phyloP scores from a whole-genome alignment of 2,888 invertebrate genomes.

The Trachelus iudaicus region DNA sequence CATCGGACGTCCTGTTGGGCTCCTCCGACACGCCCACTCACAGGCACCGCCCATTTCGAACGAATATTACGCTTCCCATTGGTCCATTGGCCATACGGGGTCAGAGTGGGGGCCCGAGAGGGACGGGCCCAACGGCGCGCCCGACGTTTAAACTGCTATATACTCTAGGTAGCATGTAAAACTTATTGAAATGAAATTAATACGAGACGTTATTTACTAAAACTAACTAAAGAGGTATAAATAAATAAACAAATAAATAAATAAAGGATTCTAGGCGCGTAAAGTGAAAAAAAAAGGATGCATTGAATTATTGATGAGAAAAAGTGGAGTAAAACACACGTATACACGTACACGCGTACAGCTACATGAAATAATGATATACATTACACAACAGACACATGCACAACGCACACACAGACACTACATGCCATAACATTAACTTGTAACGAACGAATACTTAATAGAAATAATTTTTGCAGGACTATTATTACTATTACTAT shows the following conservation, averaged over 20 bases:
- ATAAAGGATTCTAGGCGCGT: not conserved
- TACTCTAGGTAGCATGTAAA: constrained; percentile 1
- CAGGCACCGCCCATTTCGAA: too few relatives aligned
- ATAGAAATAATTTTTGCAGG: constrained; percentile 2
- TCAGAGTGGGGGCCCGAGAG: too few relatives aligned
- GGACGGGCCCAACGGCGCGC: not conserved
- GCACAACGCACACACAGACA: too few relatives aligned
- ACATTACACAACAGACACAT: too few relatives aligned
- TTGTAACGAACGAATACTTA: not conserved
- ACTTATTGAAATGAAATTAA: constrained; percentile 3
- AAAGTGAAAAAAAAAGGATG: too few relatives aligned
- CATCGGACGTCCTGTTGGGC: too few relatives aligned
- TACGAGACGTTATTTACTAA: constrained; percentile 4
- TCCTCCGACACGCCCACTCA: too few relatives aligned
- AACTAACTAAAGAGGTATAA: constrained; percentile 4
- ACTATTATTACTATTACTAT: not conserved
- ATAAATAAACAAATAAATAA: constrained; percentile 4
- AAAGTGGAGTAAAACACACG: not conserved
- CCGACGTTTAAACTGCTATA: constrained; percentile 1
- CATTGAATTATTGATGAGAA: too few relatives aligned
- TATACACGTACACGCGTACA: constrained; percentile 14
- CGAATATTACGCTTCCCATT: too few relatives aligned
- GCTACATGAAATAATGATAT: constrained; percentile 22
- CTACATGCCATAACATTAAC: too few relatives aligned
- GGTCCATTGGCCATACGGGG: too few relatives aligned